Percentiles rank a stretch among this genome's conserved stretches.
Conservation (phyloP, 2,113 vertebrate species). For the Sander lucioperca region DNA sequence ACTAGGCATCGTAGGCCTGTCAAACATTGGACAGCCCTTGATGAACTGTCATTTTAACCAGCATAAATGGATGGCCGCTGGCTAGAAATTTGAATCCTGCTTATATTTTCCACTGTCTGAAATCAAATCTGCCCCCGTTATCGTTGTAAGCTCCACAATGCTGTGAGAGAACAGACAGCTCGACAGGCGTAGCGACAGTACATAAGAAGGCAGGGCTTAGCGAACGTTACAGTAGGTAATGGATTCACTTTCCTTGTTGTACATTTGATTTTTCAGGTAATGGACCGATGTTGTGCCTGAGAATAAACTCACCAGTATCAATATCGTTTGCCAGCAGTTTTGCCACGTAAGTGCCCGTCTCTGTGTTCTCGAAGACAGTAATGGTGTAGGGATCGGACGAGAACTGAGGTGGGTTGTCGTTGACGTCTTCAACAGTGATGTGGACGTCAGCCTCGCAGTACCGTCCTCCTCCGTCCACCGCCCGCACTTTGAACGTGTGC, state of each 20-base stretch:
- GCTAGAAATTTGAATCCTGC: background rate
- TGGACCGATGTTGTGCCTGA: background rate
- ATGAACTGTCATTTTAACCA: too few relatives aligned
- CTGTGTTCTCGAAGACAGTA: constrained; percentile 96
- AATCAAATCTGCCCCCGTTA: background rate
- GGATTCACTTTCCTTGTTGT: background rate
- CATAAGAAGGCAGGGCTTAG: background rate
- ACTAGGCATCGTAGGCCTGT: background rate
- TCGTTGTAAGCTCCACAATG: background rate
- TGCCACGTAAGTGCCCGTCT: constrained; percentile 89
- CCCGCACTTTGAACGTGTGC: constrained; percentile 88
- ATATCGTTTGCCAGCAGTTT: constrained; percentile 92
- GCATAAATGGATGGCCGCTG: too few relatives aligned
- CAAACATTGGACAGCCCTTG: background rate
- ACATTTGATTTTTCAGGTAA: background rate
- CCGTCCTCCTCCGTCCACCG: constrained; percentile 92
- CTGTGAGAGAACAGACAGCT: background rate
- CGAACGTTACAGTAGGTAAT: background rate
- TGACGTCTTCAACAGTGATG: constrained; percentile 91
- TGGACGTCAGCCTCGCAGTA: constrained; percentile 90
- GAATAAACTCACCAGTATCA: constrained; percentile 87
- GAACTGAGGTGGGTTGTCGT: constrained; percentile 94
- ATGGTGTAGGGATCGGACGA: constrained; percentile 89
- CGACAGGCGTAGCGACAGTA: background rate
- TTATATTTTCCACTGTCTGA: background rate